phyloP scores from a whole-genome alignment of 2,888 invertebrate species.

The Hypomecis punctinalis region DNA sequence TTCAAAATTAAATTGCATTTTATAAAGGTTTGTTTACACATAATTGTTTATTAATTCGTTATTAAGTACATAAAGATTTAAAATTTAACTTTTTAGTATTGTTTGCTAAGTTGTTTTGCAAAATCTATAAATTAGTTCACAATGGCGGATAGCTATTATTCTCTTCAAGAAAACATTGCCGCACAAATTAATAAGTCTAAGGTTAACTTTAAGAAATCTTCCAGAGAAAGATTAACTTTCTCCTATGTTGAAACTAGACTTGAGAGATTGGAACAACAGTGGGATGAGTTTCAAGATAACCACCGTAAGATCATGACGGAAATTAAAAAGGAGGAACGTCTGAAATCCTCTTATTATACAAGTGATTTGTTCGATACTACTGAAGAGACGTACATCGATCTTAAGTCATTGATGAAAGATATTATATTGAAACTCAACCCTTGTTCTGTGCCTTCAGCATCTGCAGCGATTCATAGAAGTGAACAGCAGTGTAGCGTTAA shows the following conservation, averaged over 20 bases:
- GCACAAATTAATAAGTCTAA: not conserved
- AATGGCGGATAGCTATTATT: not conserved
- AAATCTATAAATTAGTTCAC: not conserved
- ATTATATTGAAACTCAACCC: constrained; percentile 1
- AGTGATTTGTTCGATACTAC: constrained; percentile 1
- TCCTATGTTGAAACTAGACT: not conserved
- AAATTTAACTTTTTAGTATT: not conserved
- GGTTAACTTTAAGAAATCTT: not conserved
- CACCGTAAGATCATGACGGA: not conserved
- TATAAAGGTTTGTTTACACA: not conserved
- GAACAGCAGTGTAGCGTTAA: not conserved
- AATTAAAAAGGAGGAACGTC: not conserved
- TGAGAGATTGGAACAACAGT: not conserved
- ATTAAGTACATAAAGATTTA: too few species aligned
- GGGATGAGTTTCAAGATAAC: not conserved
- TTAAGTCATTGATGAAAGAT: not conserved
- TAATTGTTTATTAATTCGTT: not conserved
- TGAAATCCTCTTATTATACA: not conserved
- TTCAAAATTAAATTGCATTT: not conserved
- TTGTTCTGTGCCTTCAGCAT: not conserved
- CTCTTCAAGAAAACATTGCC: not conserved
- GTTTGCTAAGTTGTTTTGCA: too few species aligned
- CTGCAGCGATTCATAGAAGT: not conserved
- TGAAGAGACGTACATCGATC: not conserved
- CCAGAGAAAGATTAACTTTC: not conserved